Base-by-base conservation (phyloP, 2,113 vertebrate species). In the Actinemys pallida region DNA sequence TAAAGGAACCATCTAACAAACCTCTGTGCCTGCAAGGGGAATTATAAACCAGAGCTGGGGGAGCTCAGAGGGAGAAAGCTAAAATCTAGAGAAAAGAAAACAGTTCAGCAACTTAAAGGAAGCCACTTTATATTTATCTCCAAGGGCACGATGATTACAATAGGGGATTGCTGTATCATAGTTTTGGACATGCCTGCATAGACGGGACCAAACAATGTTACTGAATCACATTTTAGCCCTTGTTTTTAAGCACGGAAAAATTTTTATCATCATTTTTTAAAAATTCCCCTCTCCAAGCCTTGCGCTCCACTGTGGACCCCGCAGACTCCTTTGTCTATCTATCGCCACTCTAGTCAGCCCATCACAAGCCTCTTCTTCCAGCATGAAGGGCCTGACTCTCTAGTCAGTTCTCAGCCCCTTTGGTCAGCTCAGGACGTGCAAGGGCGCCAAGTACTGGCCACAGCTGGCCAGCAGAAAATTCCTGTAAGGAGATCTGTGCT, bases 11-110 rank as follows among this genome's bases (percentile, higher is more conserved):
- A 39, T 14, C 0, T 0, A 80, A 31, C 42, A 53, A 56, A 39
- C 2, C 39, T 5, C 27, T 16, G n/a, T 29, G 5, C 31, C 5
- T 10, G 27, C 35, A 22, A 22, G 54, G 75, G 49, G 35, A 79
- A 88, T 52, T 45, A 49, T 42, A 57, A 83, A 45, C 39, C 45
- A 94, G 39, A 45, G 27, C 53, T 7, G 24, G 14, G 13, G 27
- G 2, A 27, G 2, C 0, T 10, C n/a, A 65, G 31, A 69, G 1
- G 4, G 17, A 53, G 35, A 8, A 19, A 4, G 24, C 45, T 83
- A 11, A 27, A 76, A 57, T 35, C 54, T 29, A 75, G 47, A 42
- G 8, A 42, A 56, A 56, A 85, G 25, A 90, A 56, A 85, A 80
- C 62, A 45, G 42, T 19, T 19, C 13, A 79, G 52, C 59, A 49